Evolutionary conservation across 2,888 invertebrate genomes (phyloP).

Genomic region (Lamellibrachia columna): DNA sequence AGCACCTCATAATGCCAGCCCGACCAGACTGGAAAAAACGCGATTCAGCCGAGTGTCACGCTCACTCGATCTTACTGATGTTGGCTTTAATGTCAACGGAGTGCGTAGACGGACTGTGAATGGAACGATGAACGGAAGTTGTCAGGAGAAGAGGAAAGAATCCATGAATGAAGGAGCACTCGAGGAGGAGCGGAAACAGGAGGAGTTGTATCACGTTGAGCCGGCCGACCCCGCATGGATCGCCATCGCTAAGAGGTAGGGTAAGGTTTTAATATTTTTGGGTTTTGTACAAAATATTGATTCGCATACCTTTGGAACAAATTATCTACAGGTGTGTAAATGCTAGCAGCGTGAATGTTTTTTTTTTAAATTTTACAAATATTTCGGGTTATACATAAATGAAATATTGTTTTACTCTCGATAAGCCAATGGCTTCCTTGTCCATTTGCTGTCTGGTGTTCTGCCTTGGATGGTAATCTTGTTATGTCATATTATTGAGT

Average conservation of each 20-base stretch:
- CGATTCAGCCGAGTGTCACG: neutral
- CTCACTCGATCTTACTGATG: neutral
- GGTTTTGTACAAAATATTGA: too few relatives aligned
- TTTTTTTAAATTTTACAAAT: too few relatives aligned
- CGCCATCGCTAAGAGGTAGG: neutral
- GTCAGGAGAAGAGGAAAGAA: neutral
- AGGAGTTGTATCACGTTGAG: neutral
- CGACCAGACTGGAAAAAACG: neutral
- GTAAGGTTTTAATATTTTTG: too few relatives aligned
- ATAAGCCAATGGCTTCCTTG: too few relatives aligned
- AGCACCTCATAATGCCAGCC: neutral
- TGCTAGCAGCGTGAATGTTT: too few relatives aligned
- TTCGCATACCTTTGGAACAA: too few relatives aligned
- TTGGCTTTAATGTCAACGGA: neutral
- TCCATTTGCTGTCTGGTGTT: too few relatives aligned
- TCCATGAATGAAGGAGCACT: neutral
- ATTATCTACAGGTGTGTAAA: too few relatives aligned
- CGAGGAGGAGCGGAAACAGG: neutral
- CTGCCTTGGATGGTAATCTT: too few relatives aligned
- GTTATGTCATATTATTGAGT: too few relatives aligned
- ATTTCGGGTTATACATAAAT: too few relatives aligned
- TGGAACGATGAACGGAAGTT: neutral
- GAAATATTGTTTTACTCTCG: too few relatives aligned
- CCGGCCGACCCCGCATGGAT: neutral
- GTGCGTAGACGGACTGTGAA: neutral